Evolutionary conservation across 2,797 vertebrate genomes (phyloP), one percentile per base, ranked within the genome.

Genomic region (Pangasius macronema): DNA sequence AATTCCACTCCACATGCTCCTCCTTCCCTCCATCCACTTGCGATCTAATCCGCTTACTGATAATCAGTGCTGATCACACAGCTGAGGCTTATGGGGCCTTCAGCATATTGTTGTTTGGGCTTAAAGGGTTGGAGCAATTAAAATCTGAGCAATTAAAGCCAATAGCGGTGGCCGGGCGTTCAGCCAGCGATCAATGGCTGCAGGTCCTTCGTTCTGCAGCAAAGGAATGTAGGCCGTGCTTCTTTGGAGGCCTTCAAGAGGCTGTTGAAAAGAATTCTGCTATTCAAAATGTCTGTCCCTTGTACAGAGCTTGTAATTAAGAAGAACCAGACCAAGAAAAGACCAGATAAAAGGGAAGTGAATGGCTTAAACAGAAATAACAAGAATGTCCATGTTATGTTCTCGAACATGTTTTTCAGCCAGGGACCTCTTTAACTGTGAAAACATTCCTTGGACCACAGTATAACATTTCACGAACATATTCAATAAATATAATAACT

Each of bases 51-150:
- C 3, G 94, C 93, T 96, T 95, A 95, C 63, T 27, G 75, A 89
- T 94, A 94, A 95, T 95, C 92, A 94, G 88, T 91, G 82, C 92
- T 87, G 92, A 94, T 93, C 92, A 90, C 88, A 92, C 88, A 92
- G 89, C 91, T 87, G 88, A 91, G 86, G 91, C 91, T 94, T 88
- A 92, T 46, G 86, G 85, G 85, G 80, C 88, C 88, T 75, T 90
- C 91, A 91, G 90, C 89, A 89, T 88, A 92, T 91, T 93, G 93
- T 91, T 89, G 88, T 89, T 85, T 77, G 75, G 30, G 76, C 87
- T 46, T 89, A 70, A 87, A 87, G 77, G 84, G 80, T 90, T 63
- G 68, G 82, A 91, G 92, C 92, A 90, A 88, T 91, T 88, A 89
- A 86, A 89, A 76, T 85, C 86, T 10, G 67, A 67, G 83, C 83